A percentile compares a stretch with the other conserved stretches of the same genome.
phyloP scores from a whole-genome alignment of 2,113 vertebrate species.

The Ranitomeya variabilis region DNA sequence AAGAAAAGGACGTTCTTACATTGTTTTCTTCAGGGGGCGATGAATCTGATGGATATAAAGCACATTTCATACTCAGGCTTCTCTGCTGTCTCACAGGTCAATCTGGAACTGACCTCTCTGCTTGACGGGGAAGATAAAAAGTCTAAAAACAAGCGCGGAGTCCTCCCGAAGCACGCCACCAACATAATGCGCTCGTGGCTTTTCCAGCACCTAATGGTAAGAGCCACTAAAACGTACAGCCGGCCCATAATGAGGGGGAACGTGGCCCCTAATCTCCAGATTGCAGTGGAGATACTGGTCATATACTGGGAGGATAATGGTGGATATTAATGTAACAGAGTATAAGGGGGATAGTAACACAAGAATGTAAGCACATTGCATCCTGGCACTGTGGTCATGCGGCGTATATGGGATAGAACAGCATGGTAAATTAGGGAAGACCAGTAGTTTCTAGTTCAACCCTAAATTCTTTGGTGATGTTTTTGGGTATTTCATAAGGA shows the following conservation, averaged over 20 bases:
- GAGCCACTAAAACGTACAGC: slow-evolving; percentile 54
- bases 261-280: not conserved
- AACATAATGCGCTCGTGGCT: slow-evolving; percentile 99
- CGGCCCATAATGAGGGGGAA: not conserved
- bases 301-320: not conserved
- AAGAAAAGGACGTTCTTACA: not conserved
- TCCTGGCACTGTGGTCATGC: too few species aligned
- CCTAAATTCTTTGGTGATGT: too few species aligned
- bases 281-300: too few species aligned
- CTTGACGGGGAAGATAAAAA: slow-evolving; percentile 97
- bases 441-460: too few species aligned
- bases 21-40: not conserved
- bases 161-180: slow-evolving; percentile 96
- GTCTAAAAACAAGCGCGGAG: slow-evolving; percentile 96
- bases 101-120: slow-evolving; percentile 93
- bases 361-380: not conserved
- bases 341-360: not conserved
- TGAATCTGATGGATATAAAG: slow-evolving; percentile 31
- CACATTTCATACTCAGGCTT: slow-evolving; percentile 65
- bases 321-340: not conserved
- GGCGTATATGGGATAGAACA: too few species aligned
- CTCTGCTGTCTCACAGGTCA: slow-evolving; percentile 79
- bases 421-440: too few species aligned
- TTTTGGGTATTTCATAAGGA: too few species aligned
- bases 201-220: slow-evolving; percentile 99